Conservation (phyloP, 2,113 vertebrate genomes). For the Strix aluco region DNA sequence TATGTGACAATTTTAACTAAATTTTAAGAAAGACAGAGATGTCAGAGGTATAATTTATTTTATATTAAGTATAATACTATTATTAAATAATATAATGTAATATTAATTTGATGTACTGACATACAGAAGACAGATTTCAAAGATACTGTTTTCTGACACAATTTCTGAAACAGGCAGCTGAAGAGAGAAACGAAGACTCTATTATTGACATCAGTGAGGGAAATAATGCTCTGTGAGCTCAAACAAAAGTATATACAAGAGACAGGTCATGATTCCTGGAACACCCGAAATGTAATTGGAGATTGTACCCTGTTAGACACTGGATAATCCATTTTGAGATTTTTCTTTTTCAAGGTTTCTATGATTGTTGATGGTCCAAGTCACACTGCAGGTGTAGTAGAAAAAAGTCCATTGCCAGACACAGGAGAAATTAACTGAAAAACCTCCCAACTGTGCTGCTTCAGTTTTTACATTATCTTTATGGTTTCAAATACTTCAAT, state of each 20-base stretch:
- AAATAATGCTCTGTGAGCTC: not conserved
- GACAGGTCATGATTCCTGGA: not conserved
- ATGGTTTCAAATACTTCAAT: not conserved
- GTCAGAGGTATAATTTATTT: not conserved
- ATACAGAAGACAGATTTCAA: not conserved
- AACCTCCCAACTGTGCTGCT: not conserved
- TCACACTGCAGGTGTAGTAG: not conserved
- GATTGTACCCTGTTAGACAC: not conserved
- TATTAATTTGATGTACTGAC: not conserved
- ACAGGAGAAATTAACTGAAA: not conserved
- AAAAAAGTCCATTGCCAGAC: not conserved
- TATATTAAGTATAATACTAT: not conserved
- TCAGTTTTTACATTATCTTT: not conserved
- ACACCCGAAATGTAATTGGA: not conserved
- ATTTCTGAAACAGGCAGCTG: not conserved
- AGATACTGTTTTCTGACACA: not conserved
- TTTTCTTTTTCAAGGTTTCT: not conserved
- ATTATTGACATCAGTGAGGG: not conserved
- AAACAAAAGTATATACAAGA: accelerated
- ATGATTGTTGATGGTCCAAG: not conserved
- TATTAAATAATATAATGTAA: not conserved
- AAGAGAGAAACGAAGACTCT: not conserved
- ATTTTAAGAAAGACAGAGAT: not conserved
- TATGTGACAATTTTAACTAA: not conserved
- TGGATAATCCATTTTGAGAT: not conserved